Evolutionary conservation across 2,113 vertebrate genomes (phyloP), one percentile per base, ranked within the genome.

Genomic region (Scytalopus superciliaris): DNA sequence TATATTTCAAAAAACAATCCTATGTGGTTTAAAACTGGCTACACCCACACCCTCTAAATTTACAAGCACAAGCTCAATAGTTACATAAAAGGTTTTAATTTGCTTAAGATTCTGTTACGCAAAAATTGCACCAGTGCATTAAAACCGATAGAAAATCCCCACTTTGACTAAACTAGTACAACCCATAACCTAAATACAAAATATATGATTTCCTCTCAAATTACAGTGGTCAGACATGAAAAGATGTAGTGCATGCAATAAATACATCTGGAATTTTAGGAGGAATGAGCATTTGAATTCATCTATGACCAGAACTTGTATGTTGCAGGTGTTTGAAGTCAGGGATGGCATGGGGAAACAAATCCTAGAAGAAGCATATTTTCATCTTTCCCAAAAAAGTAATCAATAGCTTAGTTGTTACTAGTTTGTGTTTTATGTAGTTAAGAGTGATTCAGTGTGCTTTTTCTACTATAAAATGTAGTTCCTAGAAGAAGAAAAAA

Each of bases 191-290:
- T 77, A 75, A 93, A 87, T 82, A 88, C 52, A 59, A 94, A 60
- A 84, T 23, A 81, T 53, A 76, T 50, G 4, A 66, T 87, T 94
- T 83, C 75, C 55, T 92, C 64, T 91, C 72, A 94, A 72, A 94
- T 77, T 90, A 89, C 68, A 93, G 75, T 28, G 67, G 57, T 88
- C 80, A 91, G 78, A 82, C 50, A 82, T 35, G 44, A 79, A 93
- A 88, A 96, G 68, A 95, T 67, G 23, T 55, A 92, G 37, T 50
- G 57, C 42, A 28, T 62, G 45, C 53, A 88, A 70, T 93, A 79
- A 92, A 94, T 73, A 75, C 6, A 76, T 84, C 77, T 60, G 67
- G 81, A 92, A 63, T 8, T 28, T 59, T 76, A 59, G 55, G 31
- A 87, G 23, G 53, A 93, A 87, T 15, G 45, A 90, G 35, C 0